phyloP scores from a whole-genome alignment of 2,797 vertebrate genomes.

The Clarias fuscus region DNA sequence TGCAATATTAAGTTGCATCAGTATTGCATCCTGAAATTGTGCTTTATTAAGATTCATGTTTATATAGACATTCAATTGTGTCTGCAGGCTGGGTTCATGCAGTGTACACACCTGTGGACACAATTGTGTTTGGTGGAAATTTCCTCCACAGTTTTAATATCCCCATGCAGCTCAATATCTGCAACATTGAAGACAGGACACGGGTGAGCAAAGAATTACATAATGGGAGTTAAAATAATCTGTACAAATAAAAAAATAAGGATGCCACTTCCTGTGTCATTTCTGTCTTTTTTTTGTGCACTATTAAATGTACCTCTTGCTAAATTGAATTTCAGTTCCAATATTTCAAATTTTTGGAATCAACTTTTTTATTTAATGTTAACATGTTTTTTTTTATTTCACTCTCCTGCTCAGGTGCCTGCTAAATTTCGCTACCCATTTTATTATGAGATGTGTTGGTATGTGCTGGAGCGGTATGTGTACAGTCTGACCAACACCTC shows the following conservation, averaged over 20 bases:
- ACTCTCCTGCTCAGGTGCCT: slow-evolving; percentile 79
- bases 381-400: not conserved
- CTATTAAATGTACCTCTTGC: not conserved
- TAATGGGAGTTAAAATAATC: not conserved
- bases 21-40: not conserved
- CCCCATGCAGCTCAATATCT: slow-evolving; percentile 93
- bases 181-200: slow-evolving; percentile 91
- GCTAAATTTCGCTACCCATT: slow-evolving; percentile 96
- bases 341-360: no score
- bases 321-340: not conserved
- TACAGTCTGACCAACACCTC: slow-evolving; percentile 91
- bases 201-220: slow-evolving; percentile 72
- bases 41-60: not conserved
- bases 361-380: not conserved
- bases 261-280: no score
- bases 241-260: not conserved
- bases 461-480: slow-evolving; percentile 93
- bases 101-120: slow-evolving; percentile 94
- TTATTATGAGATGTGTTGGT: slow-evolving; percentile 99
- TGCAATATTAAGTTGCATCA: not conserved
- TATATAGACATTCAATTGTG: slow-evolving; percentile 24
- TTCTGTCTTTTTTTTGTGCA: not conserved
- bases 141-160: slow-evolving; percentile 99
- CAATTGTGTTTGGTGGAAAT: slow-evolving; percentile 95
- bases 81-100: slow-evolving; percentile 94